Conservation (phyloP, 2,113 vertebrate genomes). For the Myocastor coypus region DNA sequence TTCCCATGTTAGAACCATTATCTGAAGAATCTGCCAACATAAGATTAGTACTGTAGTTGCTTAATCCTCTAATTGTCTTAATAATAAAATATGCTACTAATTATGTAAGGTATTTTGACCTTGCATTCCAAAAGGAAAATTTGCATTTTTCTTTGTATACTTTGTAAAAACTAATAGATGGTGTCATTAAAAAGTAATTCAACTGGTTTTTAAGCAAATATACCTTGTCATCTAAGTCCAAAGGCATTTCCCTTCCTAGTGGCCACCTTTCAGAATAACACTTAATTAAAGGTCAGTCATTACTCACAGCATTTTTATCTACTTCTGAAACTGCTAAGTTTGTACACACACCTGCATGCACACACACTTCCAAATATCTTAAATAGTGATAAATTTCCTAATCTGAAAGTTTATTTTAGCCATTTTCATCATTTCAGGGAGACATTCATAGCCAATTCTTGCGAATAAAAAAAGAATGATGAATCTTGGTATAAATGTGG, state of each 20-base stretch:
- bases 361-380: slow-evolving; percentile 52
- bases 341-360: background rate
- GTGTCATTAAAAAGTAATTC: slow-evolving; percentile 69
- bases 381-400: slow-evolving; percentile 65
- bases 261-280: background rate
- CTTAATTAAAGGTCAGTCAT: background rate
- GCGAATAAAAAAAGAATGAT: slow-evolving; percentile 63
- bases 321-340: slow-evolving; percentile 24
- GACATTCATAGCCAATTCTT: slow-evolving; percentile 62
- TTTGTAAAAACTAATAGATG: slow-evolving; percentile 63
- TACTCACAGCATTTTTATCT: background rate
- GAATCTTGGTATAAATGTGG: slow-evolving; percentile 62
- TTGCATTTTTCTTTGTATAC: slow-evolving; percentile 68
- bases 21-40: slow-evolving; percentile 46
- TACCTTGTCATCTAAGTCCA: slow-evolving; percentile 14
- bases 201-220: slow-evolving; percentile 72
- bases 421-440: slow-evolving; percentile 68
- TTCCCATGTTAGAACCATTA: slow-evolving; percentile 38
- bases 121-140: slow-evolving; percentile 66
- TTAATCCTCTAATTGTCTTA: slow-evolving; percentile 62
- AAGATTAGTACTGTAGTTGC: slow-evolving; percentile 34
- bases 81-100: slow-evolving; percentile 74
- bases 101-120: slow-evolving; percentile 64
- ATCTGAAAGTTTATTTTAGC: slow-evolving; percentile 74
- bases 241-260: background rate